These are phyloP conservation scores for Arion vulgaris DNA, from an alignment of 1,140 invertebrate genomes.

Conservation along the genomic window DNA sequence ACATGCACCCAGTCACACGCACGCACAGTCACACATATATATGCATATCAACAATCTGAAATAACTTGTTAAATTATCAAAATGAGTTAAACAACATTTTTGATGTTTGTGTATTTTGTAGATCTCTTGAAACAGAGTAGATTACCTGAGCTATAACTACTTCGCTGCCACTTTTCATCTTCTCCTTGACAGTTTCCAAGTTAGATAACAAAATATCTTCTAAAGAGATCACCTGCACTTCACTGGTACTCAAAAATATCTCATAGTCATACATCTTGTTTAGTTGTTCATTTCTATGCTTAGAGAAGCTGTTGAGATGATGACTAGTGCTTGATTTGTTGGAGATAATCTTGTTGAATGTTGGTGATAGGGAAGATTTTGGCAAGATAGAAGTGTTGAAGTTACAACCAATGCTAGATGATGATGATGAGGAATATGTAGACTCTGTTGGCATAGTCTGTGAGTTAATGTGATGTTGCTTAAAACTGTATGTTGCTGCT, in stretches of 20 bases:
- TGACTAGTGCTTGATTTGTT: not conserved
- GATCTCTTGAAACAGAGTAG: too few species aligned
- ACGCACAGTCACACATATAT: too few species aligned
- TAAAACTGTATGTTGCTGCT: not conserved
- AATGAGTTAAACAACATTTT: too few species aligned
- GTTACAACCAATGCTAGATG: not conserved
- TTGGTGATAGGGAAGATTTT: not conserved
- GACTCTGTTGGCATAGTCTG: not conserved
- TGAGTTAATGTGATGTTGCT: not conserved
- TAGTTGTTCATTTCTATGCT: not conserved
- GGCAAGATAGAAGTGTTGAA: not conserved
- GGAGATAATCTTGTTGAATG: not conserved
- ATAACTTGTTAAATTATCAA: too few species aligned
- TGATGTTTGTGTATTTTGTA: too few species aligned
- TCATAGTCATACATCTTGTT: constrained; percentile 17
- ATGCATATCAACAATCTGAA: too few species aligned
- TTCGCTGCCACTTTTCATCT: constrained; percentile 36
- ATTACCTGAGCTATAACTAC: constrained; percentile 38
- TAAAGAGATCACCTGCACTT: constrained; percentile 37
- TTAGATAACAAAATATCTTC: constrained; percentile 43
- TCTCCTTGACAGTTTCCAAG: constrained; percentile 35
- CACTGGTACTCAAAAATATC: not conserved
- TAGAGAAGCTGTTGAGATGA: not conserved
- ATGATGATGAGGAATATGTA: not conserved
- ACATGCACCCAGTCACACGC: too few species aligned